Base-by-base conservation (phyloP, 2,113 vertebrate species). In the Athene noctua region DNA sequence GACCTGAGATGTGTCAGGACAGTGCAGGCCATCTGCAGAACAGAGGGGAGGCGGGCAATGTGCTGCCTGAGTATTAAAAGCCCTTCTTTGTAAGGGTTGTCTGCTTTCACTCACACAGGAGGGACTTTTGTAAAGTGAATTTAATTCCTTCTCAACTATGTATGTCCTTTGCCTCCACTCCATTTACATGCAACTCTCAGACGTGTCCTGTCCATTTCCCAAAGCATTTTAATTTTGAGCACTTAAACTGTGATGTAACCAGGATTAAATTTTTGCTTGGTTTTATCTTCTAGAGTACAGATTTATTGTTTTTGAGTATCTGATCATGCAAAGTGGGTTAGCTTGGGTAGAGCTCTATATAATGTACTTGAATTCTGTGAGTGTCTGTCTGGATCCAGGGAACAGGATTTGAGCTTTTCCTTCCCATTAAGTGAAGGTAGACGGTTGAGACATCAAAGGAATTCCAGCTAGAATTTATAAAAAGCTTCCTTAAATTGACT, bases 51-150 rank as follows among this genome's bases (percentile, higher is more conserved):
- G 18, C 46, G 22, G 36, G 15, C 11, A 68, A 8, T 7, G 1
- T 34, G 44, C 52, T 85, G 23, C 19, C 13, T 40, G n/a, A 66
- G 1, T 51, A 14, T 11, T 52, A 32, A 61, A 81, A 10, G 2
- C 3, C 4, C 3, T 30, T 0, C 0, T 67, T 49, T 55, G 6
- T 34, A 55, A 6, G 10, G 27, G 4, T 52, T 72, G 11, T 59
- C 29, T 65, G n/a, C 30, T 42, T 83, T 58, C n/a, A 10, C 14
- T 63, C 51, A 70, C 1, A 2, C 19, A 68, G 5, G 47, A 90
- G 13, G 10, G 29, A 10, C 5, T 58, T 79, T 58, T 29, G 5
- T 72, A 51, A 66, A 36, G 15, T 62, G 9, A 65, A 59, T 49
- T 84, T 66, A 40, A 80, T 82, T 75, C 66, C 9, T 57, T 88